A percentile compares a stretch with the other conserved stretches of the same genome.
Conservation (phyloP, 2,113 vertebrate genomes). For the Apistogramma diplotaenia region DNA sequence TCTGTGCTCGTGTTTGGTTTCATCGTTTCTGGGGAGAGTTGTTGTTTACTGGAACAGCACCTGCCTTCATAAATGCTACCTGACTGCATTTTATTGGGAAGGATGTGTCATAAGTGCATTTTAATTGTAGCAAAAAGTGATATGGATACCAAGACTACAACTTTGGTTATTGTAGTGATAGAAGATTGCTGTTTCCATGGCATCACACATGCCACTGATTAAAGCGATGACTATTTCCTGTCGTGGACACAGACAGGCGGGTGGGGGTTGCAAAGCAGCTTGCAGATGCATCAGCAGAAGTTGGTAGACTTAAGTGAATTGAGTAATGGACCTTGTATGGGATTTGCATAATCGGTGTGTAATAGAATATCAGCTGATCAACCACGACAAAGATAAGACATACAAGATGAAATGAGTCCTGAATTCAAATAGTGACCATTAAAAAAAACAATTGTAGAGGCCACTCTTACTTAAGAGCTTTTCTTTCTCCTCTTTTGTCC, state of each 20-base stretch:
- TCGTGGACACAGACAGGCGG: not conserved
- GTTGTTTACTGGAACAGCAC: not conserved
- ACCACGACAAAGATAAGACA: not conserved
- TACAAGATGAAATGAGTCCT: not conserved
- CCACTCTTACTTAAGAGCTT: not conserved
- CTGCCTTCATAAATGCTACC: not conserved
- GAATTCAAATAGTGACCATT: not conserved
- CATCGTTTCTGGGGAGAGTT: not conserved
- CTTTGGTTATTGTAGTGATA: rapidly evolving
- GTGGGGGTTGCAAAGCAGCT: not conserved
- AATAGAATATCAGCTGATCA: not conserved
- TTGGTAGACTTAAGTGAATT: not conserved
- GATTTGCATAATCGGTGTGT: not conserved
- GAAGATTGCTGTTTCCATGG: not conserved
- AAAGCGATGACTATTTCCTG: not conserved
- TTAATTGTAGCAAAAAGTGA: not conserved
- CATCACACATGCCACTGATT: not conserved
- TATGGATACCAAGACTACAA: not conserved
- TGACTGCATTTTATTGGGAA: not conserved
- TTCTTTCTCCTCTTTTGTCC: not conserved
- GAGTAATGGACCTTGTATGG: not conserved
- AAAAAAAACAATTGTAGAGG: not conserved
- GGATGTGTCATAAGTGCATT: not conserved
- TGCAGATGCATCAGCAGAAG: not conserved
- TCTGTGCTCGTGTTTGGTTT: not conserved